Evolutionary conservation across 1,140 invertebrate genomes (phyloP), one percentile per base, ranked within the genome.

Genomic region (Scaptomyza montana): DNA sequence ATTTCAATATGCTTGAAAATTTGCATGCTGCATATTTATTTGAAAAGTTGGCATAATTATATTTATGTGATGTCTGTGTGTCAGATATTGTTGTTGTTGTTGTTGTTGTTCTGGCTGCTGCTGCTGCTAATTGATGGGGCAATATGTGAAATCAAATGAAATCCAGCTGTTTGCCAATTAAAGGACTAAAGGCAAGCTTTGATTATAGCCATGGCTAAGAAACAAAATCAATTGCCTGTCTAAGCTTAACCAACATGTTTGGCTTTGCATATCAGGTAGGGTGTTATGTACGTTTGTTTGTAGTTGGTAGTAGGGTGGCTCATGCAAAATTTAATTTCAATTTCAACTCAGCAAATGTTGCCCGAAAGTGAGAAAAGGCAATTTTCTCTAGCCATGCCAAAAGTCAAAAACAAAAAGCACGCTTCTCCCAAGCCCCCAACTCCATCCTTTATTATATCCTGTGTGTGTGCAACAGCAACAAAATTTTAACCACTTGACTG

Each of bases 251-350:
- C 59, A 64, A 76, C n/a, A 43, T 76, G 75, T 75, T 69, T 76
- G 51, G 51, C 39, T 56, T 39, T 66, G 25, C 61, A 49, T 36
- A 36, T 36, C 8, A 12, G 30, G 13, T 59, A 19, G 7, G 10
- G 25, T 47, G 21, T 39, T 16, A n/a, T n/a, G n/a, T n/a, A n/a
- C n/a, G n/a, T 21, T 2, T 21, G 21, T 21, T 2, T 21, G 21
- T 21, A 1, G 21, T 25, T 25, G 10, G 47, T 25, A 5, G 47
- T 5, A 43, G 21, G 47, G 12, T 55, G 28, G 64, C 81, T 80
- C 74, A 85, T 80, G 74, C 74, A 80, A 86, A 86, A 84, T 84
- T 78, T 80, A 86, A 86, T 85, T 80, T 85, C 86, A 86, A 85
- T 85, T 85, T 85, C 62, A 68, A 75, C 66, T 61, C 59, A 49